phyloP scores from a whole-genome alignment of 2,888 invertebrate species.

The Polyommatus icarus region DNA sequence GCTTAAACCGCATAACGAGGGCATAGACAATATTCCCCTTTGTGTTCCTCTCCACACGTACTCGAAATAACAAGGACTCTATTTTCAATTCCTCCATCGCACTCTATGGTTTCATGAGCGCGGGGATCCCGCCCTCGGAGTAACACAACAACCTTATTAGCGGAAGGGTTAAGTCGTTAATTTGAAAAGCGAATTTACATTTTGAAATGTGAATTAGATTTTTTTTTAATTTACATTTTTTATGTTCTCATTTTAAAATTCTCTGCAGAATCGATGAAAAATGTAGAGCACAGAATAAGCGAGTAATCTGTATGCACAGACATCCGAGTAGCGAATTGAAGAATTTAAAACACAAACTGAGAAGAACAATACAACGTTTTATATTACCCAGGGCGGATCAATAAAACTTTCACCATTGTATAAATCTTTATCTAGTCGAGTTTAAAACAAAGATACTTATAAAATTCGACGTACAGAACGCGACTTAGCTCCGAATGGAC shows the following conservation, averaged over 20 bases:
- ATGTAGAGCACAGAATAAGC: neutral
- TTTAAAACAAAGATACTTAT: constrained; percentile 41
- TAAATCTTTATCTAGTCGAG: constrained; percentile 39
- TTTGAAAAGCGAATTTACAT: neutral
- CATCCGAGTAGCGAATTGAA: constrained; percentile 17
- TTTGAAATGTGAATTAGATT: neutral
- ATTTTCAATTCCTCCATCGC: constrained; percentile 64
- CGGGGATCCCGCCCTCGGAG: constrained; percentile 22
- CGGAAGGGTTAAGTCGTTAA: neutral
- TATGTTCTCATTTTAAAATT: neutral
- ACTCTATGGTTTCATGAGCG: constrained; percentile 34
- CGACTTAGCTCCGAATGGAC: constrained; percentile 43
- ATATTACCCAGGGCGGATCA: constrained; percentile 28
- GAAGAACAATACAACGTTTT: constrained; percentile 25
- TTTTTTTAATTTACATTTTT: neutral
- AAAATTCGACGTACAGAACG: constrained; percentile 41
- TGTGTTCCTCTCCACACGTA: constrained; percentile 72
- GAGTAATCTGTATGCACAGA: constrained; percentile 6
- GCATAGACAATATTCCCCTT: constrained; percentile 70
- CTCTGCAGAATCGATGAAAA: neutral
- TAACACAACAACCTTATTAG: constrained; percentile 24
- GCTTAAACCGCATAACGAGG: constrained; percentile 66
- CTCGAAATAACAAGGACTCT: constrained; percentile 78
- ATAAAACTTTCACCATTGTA: constrained; percentile 35
- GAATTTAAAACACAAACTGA: constrained; percentile 16